These are phyloP conservation scores for Bettongia penicillata DNA, from an alignment of 2,113 vertebrate genomes.

Conservation along the genomic window DNA sequence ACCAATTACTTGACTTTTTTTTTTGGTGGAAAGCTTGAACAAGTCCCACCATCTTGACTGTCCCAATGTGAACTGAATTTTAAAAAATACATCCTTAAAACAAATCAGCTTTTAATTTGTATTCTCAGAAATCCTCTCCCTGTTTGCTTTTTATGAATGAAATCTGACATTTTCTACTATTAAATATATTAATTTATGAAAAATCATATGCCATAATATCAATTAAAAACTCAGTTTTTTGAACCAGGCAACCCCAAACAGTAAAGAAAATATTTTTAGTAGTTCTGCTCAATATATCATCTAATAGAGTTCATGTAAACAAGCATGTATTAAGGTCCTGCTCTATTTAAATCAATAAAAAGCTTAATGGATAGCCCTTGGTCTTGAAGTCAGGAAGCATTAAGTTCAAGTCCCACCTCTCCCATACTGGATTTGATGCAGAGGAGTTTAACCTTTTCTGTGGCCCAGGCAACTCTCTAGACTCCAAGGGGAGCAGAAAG, in stretches of 20 bases:
- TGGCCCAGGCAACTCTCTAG: accelerated
- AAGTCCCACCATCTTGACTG: too few species aligned
- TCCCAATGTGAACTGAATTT: too few species aligned
- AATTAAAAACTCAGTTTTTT: background rate
- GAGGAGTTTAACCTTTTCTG: background rate
- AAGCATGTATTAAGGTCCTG: background rate
- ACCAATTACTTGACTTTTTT: too few species aligned
- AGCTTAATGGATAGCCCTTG: background rate
- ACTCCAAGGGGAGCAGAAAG: background rate
- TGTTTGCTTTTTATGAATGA: background rate
- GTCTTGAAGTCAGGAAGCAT: background rate
- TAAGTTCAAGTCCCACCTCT: background rate
- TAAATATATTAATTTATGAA: background rate
- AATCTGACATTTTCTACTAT: background rate
- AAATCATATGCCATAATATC: background rate
- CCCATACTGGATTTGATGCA: background rate
- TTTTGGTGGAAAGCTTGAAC: too few species aligned
- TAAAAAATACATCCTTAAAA: background rate
- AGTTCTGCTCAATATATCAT: background rate
- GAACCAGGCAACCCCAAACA: background rate
- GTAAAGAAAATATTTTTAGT: background rate
- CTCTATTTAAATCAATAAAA: background rate
- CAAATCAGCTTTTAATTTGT: background rate
- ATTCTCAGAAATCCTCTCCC: background rate
- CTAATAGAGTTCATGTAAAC: background rate